Evolutionary conservation across 2,113 vertebrate genomes (phyloP), one percentile per base, ranked within the genome.

Genomic region (Miniopterus natalensis): DNA sequence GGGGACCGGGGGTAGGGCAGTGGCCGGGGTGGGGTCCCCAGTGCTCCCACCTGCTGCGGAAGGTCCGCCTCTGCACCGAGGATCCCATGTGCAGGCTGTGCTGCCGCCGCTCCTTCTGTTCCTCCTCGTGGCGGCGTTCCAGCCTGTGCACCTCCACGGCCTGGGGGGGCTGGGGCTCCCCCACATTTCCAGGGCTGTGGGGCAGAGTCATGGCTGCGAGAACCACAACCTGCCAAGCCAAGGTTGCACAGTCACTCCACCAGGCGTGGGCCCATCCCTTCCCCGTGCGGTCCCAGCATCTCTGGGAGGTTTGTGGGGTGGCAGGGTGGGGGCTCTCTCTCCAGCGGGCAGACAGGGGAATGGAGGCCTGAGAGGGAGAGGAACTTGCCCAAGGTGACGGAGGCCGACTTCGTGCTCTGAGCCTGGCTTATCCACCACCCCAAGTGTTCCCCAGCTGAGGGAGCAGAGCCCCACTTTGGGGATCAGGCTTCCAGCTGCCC

Each of bases 21-120:
- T 2, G 61, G 27, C 74, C 0, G 8, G 57, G 81, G n/a, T 0
- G 3, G 57, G 45, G 74, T 1, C 25, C 59, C 17, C 0, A 8
- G 4, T 0, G 36, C 20, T 5, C 11, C 86, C 85, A 99, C 99
- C 99, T 99, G 97, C 97, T 98, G 95, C 89, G 98, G 96, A 98
- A 99, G 95, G 97, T 98, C 31, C 96, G 84, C 92, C 91, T 98
- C 57, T 66, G 97, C 4, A 97, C 98, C 0, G 95, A 96, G 81
- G 98, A 98, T 3, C 92, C 98, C 98, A 98, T 98, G 51, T 96
- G 83, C 94, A 99, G 84, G 94, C 97, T 98, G 3, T 94, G 98
- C 23, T 98, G 97, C 49, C 98, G 96, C 73, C 98, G 96, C 77
- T 98, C 98, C 92, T 97, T 98, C 51, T 96, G 97, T 61, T 98